Evolutionary conservation across 2,888 invertebrate genomes (phyloP), one percentile per base, ranked within the genome.

Genomic region (Polymixis lichenea): DNA sequence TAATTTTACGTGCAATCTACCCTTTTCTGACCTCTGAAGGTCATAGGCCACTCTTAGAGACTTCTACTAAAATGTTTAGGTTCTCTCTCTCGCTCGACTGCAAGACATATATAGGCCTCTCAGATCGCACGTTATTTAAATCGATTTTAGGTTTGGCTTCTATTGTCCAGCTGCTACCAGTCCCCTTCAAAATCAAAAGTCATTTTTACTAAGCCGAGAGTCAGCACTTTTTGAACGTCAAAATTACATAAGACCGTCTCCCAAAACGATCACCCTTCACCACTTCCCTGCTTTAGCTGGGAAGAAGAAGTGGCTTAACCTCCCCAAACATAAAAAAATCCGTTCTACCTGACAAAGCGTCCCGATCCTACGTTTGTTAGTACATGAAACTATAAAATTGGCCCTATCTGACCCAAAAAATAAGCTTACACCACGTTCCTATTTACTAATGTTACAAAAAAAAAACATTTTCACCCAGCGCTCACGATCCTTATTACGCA

Each of bases 11-110:
- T 25, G 32, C 9, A 11, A 51, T 43, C 4, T 55, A 43, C 55
- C 72, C 55, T 80, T 77, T 28, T 19, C 15, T 51, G 62, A 80
- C 61, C 55, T 56, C 38, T 62, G 38, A 62, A 80, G 80, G 61
- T 28, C 72, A n/a, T n/a, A 49, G 4, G 2, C 5, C 58, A 17
- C 7, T 58, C 25, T 5, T 11, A 19, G 58, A 15, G 25, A 11
- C 5, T 60, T 32, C 58, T 60, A 60, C 8, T 28, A 9, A 28
- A 28, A 58, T 28, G 19, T 19, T 19, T 60, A 32, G 19, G 60
- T 60, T 11, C 28, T 28, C 0, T 60, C 28, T 28, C 32, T 60
- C 2, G 32, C 32, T 32, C 6, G 11, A 60, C 22, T 60, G 22
- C 32, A 32, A 19, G 32, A 58, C 7, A 25, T 7, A 13, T 38